phyloP scores from a whole-genome alignment of 92 coral and sea anemone species.

The Heliopora coerulea region DNA sequence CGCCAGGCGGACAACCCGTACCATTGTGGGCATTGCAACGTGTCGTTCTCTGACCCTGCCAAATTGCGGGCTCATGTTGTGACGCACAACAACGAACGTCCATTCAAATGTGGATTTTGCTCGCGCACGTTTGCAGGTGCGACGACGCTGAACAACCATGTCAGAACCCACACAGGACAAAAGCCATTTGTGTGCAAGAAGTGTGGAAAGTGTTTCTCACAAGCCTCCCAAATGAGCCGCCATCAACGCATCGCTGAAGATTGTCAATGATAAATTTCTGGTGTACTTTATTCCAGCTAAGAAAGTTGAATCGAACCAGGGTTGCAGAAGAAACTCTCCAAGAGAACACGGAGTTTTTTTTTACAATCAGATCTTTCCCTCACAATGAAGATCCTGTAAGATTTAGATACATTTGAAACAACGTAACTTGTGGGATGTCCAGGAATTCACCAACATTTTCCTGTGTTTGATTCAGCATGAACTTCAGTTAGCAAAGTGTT shows the following conservation, averaged over 20 bases:
- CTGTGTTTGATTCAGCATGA: too few species aligned
- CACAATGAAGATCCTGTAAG: too few species aligned
- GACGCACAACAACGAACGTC: constrained; percentile 76
- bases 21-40: constrained; percentile 95
- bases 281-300: neutral
- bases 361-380: too few species aligned
- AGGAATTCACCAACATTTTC: too few species aligned
- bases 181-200: constrained; percentile 77
- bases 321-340: too few species aligned
- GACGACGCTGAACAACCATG: constrained; percentile 92
- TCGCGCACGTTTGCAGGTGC: constrained; percentile 97
- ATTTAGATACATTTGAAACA: too few species aligned
- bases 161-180: constrained; percentile 93
- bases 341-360: too few species aligned
- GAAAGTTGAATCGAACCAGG: neutral
- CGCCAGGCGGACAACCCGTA: constrained; percentile 69
- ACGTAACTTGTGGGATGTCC: too few species aligned
- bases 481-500: too few species aligned
- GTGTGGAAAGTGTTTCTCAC: constrained; percentile 84
- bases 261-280: constrained; percentile 22
- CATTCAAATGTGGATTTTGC: constrained; percentile 97
- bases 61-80: constrained; percentile 88
- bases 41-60: constrained; percentile 67
- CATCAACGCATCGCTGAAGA: constrained; percentile 67
- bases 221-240: constrained; percentile 81